A percentile compares a stretch with the other conserved stretches of the same genome.
These are phyloP conservation scores for Actenoides lindsayi DNA, from an alignment of 2,113 vertebrate genomes.

Conservation along the genomic window DNA sequence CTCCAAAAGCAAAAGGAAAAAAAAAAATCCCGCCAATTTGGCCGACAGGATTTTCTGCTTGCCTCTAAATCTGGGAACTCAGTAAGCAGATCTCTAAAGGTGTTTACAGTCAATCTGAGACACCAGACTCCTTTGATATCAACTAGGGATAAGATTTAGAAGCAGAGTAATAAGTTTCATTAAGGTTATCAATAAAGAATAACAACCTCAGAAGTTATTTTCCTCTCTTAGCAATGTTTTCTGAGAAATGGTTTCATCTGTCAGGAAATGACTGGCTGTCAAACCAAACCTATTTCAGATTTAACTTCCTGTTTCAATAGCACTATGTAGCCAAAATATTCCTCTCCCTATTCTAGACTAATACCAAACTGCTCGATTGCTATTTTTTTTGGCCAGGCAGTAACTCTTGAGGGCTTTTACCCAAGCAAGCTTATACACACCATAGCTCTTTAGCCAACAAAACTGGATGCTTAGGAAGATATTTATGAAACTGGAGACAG, in stretches of 20 bases:
- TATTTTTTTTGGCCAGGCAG: neutral
- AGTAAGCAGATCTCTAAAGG: neutral
- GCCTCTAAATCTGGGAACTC: neutral
- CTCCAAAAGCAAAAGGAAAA: neutral
- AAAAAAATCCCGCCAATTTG: neutral
- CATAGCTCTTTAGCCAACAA: neutral
- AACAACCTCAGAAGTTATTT: constrained; percentile 10
- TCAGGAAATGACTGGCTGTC: constrained; percentile 75
- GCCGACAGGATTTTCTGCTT: neutral
- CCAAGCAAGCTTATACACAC: neutral
- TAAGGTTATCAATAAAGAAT: neutral
- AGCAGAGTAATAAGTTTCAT: neutral
- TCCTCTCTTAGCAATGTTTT: constrained; percentile 57
- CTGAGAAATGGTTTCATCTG: constrained; percentile 76
- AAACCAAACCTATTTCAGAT: constrained; percentile 66
- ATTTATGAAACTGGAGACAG: neutral
- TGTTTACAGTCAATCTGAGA: neutral
- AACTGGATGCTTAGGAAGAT: neutral
- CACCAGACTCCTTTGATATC: neutral
- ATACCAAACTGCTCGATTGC: neutral
- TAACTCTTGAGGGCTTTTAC: neutral
- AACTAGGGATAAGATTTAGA: neutral
- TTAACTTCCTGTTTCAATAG: constrained; percentile 75
- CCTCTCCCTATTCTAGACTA: neutral
- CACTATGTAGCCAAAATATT: neutral